Conservation (phyloP, 2,113 vertebrate genomes). For the Serranochromis macrocephalus region DNA sequence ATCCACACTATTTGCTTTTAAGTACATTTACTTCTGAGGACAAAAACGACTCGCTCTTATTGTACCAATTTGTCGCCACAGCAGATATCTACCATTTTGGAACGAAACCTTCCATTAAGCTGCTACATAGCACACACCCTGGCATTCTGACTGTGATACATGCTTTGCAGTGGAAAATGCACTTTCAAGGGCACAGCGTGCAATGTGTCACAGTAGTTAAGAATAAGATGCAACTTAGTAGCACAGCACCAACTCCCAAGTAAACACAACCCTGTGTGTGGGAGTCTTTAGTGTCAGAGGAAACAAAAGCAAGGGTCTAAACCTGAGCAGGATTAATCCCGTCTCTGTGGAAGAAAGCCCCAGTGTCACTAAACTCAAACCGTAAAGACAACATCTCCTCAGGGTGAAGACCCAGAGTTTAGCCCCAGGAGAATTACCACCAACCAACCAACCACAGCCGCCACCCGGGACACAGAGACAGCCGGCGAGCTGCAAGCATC, state of each 20-base stretch:
- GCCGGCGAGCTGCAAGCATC: slow-evolving; percentile 21
- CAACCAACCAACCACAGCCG: neutral
- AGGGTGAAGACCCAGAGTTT: slow-evolving; percentile 29
- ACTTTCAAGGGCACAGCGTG: slow-evolving; percentile 41
- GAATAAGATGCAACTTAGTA: slow-evolving; percentile 37
- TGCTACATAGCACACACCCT: neutral
- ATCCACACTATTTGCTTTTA: slow-evolving; percentile 1
- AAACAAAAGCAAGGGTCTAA: slow-evolving; percentile 61
- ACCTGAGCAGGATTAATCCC: slow-evolving; percentile 64
- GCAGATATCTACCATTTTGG: slow-evolving; percentile 18
- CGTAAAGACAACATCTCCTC: slow-evolving; percentile 55
- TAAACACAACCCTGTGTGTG: slow-evolving; percentile 44
- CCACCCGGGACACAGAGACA: neutral
- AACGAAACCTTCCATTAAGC: slow-evolving; percentile 25
- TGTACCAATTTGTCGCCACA: slow-evolving; percentile 6
- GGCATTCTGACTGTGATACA: slow-evolving; percentile 5
- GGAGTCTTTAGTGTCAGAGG: slow-evolving; percentile 39
- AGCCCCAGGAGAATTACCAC: slow-evolving; percentile 16
- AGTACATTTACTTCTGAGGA: neutral
- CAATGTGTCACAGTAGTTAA: slow-evolving; percentile 27
- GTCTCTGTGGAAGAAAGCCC: slow-evolving; percentile 47
- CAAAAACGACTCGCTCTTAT: slow-evolving; percentile 7
- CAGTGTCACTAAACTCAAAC: slow-evolving; percentile 43
- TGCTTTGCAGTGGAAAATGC: slow-evolving; percentile 11
- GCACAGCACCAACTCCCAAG: neutral